A percentile compares a stretch with the other conserved stretches of the same genome.
phyloP scores from a whole-genome alignment of 2,797 vertebrate species.

The Selene dorsalis region DNA sequence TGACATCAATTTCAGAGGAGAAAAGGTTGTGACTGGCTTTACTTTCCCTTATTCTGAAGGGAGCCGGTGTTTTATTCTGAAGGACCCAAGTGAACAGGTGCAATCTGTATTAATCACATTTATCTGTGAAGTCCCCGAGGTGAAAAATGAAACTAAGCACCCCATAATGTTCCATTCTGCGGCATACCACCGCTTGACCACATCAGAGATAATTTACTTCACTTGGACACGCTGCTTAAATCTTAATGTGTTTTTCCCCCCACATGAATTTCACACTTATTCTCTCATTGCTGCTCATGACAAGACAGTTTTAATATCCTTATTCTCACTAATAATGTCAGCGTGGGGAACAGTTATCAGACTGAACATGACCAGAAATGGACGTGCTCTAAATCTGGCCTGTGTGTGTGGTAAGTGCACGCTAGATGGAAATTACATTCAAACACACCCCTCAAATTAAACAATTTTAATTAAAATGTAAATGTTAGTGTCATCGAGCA shows the following conservation, averaged over 20 bases:
- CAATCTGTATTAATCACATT: conserved; percentile 14
- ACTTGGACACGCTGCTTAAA: conserved; percentile 2
- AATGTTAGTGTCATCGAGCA: conserved; percentile 30
- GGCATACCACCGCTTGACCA: conserved; percentile 31
- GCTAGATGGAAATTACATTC: conserved; percentile 1
- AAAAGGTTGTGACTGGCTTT: conserved; percentile 11
- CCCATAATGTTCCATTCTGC: neutral
- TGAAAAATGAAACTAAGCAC: conserved; percentile 25
- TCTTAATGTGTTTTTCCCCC: conserved; percentile 9
- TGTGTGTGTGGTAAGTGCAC: neutral
- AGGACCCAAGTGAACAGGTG: neutral
- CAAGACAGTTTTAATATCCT: conserved; percentile 9
- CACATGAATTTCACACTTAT: conserved; percentile 16
- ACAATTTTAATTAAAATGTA: conserved; percentile 24
- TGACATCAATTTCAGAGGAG: neutral
- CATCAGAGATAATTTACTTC: conserved; percentile 30
- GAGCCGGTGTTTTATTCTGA: conserved; percentile 5
- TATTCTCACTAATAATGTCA: conserved; percentile 30
- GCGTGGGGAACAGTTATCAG: conserved; percentile 19
- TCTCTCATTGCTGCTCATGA: conserved; percentile 6
- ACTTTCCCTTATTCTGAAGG: neutral
- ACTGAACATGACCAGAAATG: conserved; percentile 17
- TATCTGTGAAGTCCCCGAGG: conserved; percentile 15
- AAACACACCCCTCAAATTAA: conserved; percentile 22
- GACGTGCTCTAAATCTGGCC: conserved; percentile 12